Evolutionary conservation across 1,140 invertebrate genomes (phyloP), one percentile per base, ranked within the genome.

Genomic region (Limonius californicus): DNA sequence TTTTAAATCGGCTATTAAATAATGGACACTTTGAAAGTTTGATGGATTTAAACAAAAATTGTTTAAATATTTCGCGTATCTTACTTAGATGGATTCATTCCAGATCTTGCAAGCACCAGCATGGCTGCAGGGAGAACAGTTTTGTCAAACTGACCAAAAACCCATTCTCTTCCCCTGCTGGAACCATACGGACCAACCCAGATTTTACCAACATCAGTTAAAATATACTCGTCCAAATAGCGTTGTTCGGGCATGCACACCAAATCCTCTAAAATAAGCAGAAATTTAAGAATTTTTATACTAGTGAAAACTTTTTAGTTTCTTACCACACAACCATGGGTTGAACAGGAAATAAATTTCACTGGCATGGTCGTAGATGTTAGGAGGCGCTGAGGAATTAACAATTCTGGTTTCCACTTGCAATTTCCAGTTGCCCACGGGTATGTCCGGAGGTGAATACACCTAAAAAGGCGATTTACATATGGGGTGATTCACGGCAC

Each of bases 311-410:
- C n/a, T n/a, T n/a, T n/a, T n/a, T n/a, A 35, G 8, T 58, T 62
- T 64, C 74, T 74, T 77, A 91, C 91, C 86, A 82, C 85, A 82
- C 64, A 84, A 81, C 90, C 90, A 92, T 1, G 91, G 89, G 77
- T 93, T 93, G 74, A 92, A 92, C 2, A 92, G 78, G n/a, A 93
- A 77, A 74, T 89, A 93, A 42, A 92, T 73, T 15, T 82, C 83
- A 62, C 85, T 81, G 21, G 84, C 78, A 50, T 80, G 81, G 62
- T 82, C 77, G 61, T 78, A 81, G 14, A 76, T 30, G 11, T 35
- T 66, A 0, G 62, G 43, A 1, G 45, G 18, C 23, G 32, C 50
- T 8, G 56, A 54, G 2, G 23, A 61, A 47, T 65, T 68, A 15
- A 12, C 9, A 2, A 20, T 59, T 23, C 78, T 78, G 6, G 86